Base-by-base conservation (phyloP, 2,797 vertebrate species). In the Schizopygopsis malacanthus region DNA sequence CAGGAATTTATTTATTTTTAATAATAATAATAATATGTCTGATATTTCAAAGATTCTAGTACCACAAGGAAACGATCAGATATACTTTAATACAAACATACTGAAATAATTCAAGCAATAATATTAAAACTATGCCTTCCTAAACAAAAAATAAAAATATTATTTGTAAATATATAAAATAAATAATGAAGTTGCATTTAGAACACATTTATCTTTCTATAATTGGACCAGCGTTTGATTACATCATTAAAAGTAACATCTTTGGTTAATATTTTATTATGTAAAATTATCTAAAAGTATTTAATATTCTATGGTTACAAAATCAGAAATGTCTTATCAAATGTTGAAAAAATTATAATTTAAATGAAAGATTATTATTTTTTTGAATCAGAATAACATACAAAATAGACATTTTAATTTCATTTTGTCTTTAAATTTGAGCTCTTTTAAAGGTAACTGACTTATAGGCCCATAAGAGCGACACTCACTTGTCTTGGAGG, bases 401-500 rank as follows among this genome's bases (percentile, higher is more conserved):
- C 43, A 52, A 47, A 22, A 33, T 18, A 37, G 2, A 13, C n/a
- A 72, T 20, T 71, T 63, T 20, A 28, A 45, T 28, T 63, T 61
- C 2, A 45, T 37, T 11, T 41, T 76, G 16, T 37, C 47, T 76
- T 75, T 76, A 54, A 20, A 79, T 41, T 79, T 63, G 20, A 56
- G 25, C 45, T 33, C 33, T 82, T 43, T 52, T 39, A 11, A 52
- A 41, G n/a, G 20, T 25, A 56, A 75, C 13, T 28, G 28, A 25
- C 37, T 77, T 18, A 18, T 28, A 50, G 33, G 33, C 9, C 22
- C 20, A n/a, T 22, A 59, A 22, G 22, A 18, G 33, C 4, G 25
- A 39, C 79, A 75, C 94, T 95, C 93, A 96, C 98, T 97, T 97
- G 93, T 99, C 97, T 88, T 96, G 96, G 88, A 99, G 92, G 85